Percentiles rank a stretch among this genome's conserved stretches.
Conservation (phyloP, 2,888 invertebrate genomes). For the Brenthis daphne region DNA sequence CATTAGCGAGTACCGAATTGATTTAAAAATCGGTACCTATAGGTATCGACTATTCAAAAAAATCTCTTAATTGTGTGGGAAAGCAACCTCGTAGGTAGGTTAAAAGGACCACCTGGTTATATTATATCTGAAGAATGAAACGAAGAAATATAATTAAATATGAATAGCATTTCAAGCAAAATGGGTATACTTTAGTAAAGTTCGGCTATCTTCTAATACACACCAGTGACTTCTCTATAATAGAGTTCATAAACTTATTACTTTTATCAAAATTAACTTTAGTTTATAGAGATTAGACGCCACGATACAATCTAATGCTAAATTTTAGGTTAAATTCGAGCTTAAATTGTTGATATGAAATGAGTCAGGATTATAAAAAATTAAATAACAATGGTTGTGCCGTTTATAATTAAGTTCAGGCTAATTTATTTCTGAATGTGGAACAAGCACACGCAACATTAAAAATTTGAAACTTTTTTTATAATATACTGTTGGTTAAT, state of each 20-base stretch:
- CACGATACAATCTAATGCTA: constrained; percentile 12
- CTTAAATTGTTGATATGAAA: constrained; percentile 2
- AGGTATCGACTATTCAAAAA: too few relatives aligned
- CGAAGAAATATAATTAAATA: too few relatives aligned
- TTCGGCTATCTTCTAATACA: too few relatives aligned
- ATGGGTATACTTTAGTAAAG: too few relatives aligned
- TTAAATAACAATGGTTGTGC: constrained; percentile 3
- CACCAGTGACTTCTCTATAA: background rate
- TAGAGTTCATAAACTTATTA: constrained; percentile 10
- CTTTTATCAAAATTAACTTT: constrained; percentile 10
- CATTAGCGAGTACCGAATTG: too few relatives aligned
- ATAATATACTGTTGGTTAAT: background rate
- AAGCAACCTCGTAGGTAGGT: too few relatives aligned
- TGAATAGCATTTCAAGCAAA: too few relatives aligned
- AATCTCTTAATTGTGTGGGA: too few relatives aligned
- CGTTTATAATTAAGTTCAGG: constrained; percentile 9
- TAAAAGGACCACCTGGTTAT: too few relatives aligned
- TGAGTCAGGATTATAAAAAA: constrained; percentile 1
- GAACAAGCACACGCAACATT: constrained; percentile 5
- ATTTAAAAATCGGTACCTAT: too few relatives aligned
- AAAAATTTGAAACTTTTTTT: background rate
- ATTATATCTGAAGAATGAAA: too few relatives aligned
- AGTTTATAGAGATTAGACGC: constrained; percentile 11
- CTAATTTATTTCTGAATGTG: constrained; percentile 4
- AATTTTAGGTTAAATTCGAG: background rate